A percentile compares a stretch with the other conserved stretches of the same genome.
Conservation (phyloP, 2,888 invertebrate genomes). For the Pseudanteris insignis region DNA sequence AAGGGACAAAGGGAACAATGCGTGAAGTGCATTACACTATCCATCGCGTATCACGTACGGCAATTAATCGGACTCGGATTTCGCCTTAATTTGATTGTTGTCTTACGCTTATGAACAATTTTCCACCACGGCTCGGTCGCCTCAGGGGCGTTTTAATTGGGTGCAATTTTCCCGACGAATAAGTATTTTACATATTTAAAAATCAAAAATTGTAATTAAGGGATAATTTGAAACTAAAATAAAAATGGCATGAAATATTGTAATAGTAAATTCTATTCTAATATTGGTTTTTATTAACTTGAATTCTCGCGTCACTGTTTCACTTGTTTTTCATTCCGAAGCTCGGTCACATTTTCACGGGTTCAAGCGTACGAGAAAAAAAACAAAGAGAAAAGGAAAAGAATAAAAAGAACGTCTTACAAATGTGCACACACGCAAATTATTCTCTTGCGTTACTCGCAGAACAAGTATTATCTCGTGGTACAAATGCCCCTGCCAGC, state of each 20-base stretch:
- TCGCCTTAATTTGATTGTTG: conserved; percentile 25
- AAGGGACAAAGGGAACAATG: conserved; percentile 15
- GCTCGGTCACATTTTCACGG: conserved; percentile 6
- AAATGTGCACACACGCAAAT: conserved; percentile 31
- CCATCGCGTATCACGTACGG: conserved; percentile 14
- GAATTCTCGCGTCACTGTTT: not conserved
- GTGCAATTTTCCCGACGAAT: too few relatives aligned
- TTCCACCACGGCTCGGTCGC: conserved; percentile 3
- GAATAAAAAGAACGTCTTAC: conserved; percentile 18
- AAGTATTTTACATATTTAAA: not conserved
- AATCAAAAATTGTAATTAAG: not conserved
- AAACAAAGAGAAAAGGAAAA: too few relatives aligned
- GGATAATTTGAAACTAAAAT: not conserved
- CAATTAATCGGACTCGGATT: conserved; percentile 28
- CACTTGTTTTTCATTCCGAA: conserved; percentile 4
- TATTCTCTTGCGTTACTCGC: conserved; percentile 14
- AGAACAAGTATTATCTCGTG: conserved; percentile 46
- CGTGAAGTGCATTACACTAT: conserved; percentile 25
- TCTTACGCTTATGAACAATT: conserved; percentile 28
- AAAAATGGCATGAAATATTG: too few relatives aligned
- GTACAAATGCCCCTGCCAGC: conserved; percentile 38
- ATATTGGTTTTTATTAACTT: not conserved
- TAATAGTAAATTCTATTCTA: conserved; percentile 5
- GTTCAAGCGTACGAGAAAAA: conserved; percentile 9
- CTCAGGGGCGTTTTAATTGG: not conserved